Evolutionary conservation across 2,113 vertebrate genomes (phyloP).

Genomic region (Cyprinodon variegatus): DNA sequence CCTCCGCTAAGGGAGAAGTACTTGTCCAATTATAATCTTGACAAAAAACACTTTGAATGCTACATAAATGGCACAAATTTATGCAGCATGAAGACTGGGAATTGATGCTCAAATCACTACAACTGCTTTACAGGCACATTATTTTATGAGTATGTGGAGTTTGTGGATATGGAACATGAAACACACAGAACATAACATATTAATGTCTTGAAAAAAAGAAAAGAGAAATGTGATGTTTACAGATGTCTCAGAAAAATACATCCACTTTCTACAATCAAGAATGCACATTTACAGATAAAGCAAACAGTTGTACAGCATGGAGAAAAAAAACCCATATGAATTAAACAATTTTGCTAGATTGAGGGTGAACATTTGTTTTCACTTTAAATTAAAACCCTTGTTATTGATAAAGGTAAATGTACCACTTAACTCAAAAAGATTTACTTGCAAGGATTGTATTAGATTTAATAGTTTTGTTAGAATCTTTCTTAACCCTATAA

Average conservation of each 20-base stretch:
- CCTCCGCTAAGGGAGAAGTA: conserved; percentile 11
- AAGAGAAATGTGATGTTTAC: conserved; percentile 52
- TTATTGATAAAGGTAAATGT: conserved; percentile 9
- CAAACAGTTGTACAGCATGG: conserved; percentile 61
- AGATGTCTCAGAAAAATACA: conserved; percentile 57
- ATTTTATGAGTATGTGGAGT: conserved; percentile 1
- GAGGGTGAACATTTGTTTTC: conserved; percentile 1
- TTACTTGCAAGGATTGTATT: not conserved
- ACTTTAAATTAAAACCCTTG: conserved; percentile 10
- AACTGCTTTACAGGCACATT: conserved; percentile 2
- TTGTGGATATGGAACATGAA: conserved; percentile 7
- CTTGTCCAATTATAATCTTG: not conserved
- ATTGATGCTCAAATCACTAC: not conserved
- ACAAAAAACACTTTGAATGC: not conserved
- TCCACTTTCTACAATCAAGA: conserved; percentile 54
- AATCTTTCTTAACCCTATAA: conserved; percentile 22
- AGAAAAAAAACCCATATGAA: conserved; percentile 46
- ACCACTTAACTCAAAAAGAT: conserved; percentile 12
- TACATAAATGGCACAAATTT: not conserved
- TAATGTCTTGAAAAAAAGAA: conserved; percentile 2
- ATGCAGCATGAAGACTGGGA: conserved; percentile 6
- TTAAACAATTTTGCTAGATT: conserved; percentile 29
- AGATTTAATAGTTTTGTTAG: conserved; percentile 11
- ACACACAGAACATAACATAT: conserved; percentile 30
- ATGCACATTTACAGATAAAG: conserved; percentile 66